Evolutionary conservation across 2,113 vertebrate genomes (phyloP), one percentile per base, ranked within the genome.

Genomic region (Hyla sarda): DNA sequence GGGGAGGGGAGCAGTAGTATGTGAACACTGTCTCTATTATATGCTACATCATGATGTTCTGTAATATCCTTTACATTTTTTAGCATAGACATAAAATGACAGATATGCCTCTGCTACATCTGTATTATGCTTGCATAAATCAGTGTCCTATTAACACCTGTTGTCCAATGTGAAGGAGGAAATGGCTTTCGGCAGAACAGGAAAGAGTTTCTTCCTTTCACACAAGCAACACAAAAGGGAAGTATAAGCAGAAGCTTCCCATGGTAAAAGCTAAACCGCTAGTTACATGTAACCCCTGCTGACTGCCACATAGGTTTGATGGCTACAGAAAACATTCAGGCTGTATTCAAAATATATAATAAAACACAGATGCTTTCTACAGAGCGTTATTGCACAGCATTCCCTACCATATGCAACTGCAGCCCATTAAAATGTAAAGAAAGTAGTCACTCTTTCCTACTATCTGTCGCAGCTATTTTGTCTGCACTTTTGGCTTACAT

Each of bases 131-230:
- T 8, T 30, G 28, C 34, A 48, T 69, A 32, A 69, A 69, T 50
- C 62, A 67, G 41, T 30, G 60, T 48, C 45, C 28, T 69, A 82
- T 12, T 82, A 82, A 82, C 58, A 82, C 62, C 60, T 82, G 80
- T 34, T 69, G 48, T 69, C 23, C 25, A 32, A 45, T 67, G 56
- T 47, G 60, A 25, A 69, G 80, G 25, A 69, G 80, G 80, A 82
- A 82, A 82, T 52, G 60, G 28, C 25, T 82, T 21, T 67, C 25
- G 78, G 62, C 52, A 82, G 58, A 67, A 69, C 80, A 82, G 80
- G 80, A 82, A 82, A 82, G 60, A 48, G 28, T 52, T 82, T 82
- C 80, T 81, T 81, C 78, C 80, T 82, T 82, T 69, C 47, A 82
- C 80, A 82, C 16, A 82, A 47, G 21, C 34, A 81, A 8, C 34